A percentile compares a stretch with the other conserved stretches of the same genome.
Conservation (phyloP, 2,797 vertebrate genomes). For the Notolepis coatsorum region DNA sequence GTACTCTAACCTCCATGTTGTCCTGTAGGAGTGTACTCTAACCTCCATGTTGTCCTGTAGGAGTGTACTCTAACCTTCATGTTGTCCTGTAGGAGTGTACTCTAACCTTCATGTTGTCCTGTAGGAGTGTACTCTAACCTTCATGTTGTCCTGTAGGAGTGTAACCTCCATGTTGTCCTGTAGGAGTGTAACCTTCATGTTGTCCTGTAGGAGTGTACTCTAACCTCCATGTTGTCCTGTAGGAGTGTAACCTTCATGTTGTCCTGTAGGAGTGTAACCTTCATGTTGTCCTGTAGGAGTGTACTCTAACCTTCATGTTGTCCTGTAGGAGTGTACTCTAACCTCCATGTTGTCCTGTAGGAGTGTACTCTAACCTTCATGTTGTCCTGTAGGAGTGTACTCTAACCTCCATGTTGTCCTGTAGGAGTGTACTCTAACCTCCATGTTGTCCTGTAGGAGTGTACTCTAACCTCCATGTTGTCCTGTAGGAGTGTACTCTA, state of each 20-base stretch:
- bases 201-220: conserved; percentile 74
- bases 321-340: conserved; percentile 76
- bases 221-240: too few species aligned
- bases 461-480: too few species aligned
- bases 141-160: conserved; percentile 65
- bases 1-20: too few species aligned
- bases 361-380: too few species aligned
- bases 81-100: conserved; percentile 74
- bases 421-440: conserved; percentile 81
- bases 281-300: conserved; percentile 70
- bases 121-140: conserved; percentile 81
- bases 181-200: conserved; percentile 83
- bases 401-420: too few species aligned
- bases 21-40: conserved; percentile 76
- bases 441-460: conserved; percentile 65
- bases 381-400: conserved; percentile 74
- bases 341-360: conserved; percentile 34
- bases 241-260: conserved; percentile 83
- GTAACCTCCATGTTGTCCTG: conserved; percentile 69
- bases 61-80: too few species aligned
- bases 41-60: conserved; percentile 34
- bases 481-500: conserved; percentile 76
- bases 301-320: too few species aligned
- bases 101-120: too few species aligned
- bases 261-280: conserved; percentile 71